Evolutionary conservation across 2,888 invertebrate species (phyloP), one percentile per base, ranked within the genome.

Genomic region (Plagodis pulveraria): DNA sequence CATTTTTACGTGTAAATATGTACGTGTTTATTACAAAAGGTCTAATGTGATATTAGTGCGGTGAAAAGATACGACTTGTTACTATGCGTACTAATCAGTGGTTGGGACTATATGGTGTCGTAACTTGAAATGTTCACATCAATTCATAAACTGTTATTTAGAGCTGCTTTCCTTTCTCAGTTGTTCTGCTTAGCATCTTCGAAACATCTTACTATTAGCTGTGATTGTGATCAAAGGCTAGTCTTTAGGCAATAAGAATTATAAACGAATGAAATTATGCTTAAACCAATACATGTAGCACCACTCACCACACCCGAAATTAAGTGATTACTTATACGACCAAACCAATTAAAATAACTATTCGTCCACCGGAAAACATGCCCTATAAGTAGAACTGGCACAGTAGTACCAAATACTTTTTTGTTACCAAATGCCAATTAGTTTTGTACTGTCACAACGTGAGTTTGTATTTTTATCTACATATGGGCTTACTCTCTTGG

Each of bases 371-470:
- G 58, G 58, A 62, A 58, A 55, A 58, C 55, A 55, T 51, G 36
- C 51, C 50, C 8, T 54, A 42, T 42, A 58, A 45, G 42, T 11
- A 44, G 41, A 54, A 62, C 52, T 53, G 43, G 47, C 41, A 22
- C 35, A 54, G 49, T 8, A 45, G 50, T 45, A 52, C 44, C 12
- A 56, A 56, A 56, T 9, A 10, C 5, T 54, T 62, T 61, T 62
- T 58, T 62, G 52, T 58, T 50, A 47, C 38, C 44, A 43, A 11
- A 38, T 6, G 9, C 49, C 46, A 56, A 62, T 62, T 58, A 57
- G 51, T 55, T 41, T 5, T 10, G 53, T 46, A 53, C 33, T 45
- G 49, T 34, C 53, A 40, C 40, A 10, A 22, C 22, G 4, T 22
- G 22, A 22, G 22, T 22, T 22, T 1, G 22, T 22, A 22, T 22